Evolutionary conservation across 2,797 vertebrate genomes (phyloP).

Genomic region (Peromyscus attwateri): DNA sequence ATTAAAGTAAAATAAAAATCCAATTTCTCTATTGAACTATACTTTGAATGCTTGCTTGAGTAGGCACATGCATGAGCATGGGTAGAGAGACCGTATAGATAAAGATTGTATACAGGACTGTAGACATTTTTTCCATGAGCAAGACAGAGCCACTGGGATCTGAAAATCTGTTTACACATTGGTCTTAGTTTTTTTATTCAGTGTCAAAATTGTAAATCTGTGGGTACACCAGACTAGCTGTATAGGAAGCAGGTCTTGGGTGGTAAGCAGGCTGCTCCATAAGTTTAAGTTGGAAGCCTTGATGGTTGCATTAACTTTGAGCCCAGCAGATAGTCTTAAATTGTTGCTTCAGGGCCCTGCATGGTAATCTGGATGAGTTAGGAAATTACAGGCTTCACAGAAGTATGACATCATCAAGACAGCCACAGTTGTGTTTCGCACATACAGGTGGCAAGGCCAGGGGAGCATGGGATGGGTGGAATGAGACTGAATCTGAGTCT

Average conservation of each 20-base stretch:
- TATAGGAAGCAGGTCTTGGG: constrained; percentile 61
- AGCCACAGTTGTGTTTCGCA: constrained; percentile 51
- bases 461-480: not conserved
- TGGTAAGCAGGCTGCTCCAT: constrained; percentile 63
- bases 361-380: constrained; percentile 66
- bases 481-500: not conserved
- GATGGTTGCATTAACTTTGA: constrained; percentile 67
- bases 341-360: constrained; percentile 64
- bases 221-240: not conserved
- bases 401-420: constrained; percentile 66
- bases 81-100: not conserved
- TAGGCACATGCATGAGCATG: not conserved
- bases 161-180: constrained; percentile 47
- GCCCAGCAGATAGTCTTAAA: constrained; percentile 76
- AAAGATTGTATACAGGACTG: not conserved
- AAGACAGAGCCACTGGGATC: not conserved
- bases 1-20: constrained; percentile 29
- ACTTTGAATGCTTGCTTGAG: not conserved
- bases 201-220: constrained; percentile 1
- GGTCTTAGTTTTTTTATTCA: constrained; percentile 58
- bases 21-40: not conserved
- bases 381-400: constrained; percentile 65
- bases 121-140: constrained; percentile 26
- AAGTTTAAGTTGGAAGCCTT: constrained; percentile 72
- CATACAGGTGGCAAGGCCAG: constrained; percentile 48